phyloP scores from a whole-genome alignment of 2,113 vertebrate genomes.

The Cromileptes altivelis region DNA sequence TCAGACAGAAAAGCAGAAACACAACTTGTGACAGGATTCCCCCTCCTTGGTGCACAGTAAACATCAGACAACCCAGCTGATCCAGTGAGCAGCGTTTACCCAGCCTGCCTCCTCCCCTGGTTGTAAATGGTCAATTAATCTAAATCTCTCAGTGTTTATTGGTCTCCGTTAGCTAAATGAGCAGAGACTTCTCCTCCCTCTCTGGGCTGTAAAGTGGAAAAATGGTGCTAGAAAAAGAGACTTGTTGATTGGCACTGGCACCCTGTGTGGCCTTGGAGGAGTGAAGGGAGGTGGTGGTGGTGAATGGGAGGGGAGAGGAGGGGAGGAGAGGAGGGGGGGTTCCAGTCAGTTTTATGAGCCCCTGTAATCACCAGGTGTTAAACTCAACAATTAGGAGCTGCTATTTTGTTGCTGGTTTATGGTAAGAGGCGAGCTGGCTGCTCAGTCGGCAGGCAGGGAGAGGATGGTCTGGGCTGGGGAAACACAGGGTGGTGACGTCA shows the following conservation, averaged over 20 bases:
- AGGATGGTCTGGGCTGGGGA: slow-evolving; percentile 7
- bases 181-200: slow-evolving; percentile 75
- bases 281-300: slow-evolving; percentile 5
- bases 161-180: slow-evolving; percentile 77
- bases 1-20: neutral
- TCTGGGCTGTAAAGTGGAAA: slow-evolving; percentile 75
- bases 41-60: neutral
- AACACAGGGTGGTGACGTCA: neutral
- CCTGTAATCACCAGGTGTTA: slow-evolving; percentile 85
- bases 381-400: slow-evolving; percentile 87
- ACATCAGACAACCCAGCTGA: slow-evolving; percentile 32
- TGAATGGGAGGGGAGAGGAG: neutral
- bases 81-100: slow-evolving; percentile 43
- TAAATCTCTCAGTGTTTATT: slow-evolving; percentile 67
- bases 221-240: slow-evolving; percentile 59
- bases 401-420: slow-evolving; percentile 82
- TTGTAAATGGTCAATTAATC: slow-evolving; percentile 80
- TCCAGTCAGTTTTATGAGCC: slow-evolving; percentile 80
- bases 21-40: neutral
- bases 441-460: slow-evolving; percentile 20
- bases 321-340: neutral
- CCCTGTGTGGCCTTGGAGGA: slow-evolving; percentile 82
- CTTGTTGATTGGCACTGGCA: slow-evolving; percentile 76
- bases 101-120: slow-evolving; percentile 53
- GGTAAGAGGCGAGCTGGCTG: slow-evolving; percentile 53